Evolutionary conservation across 1,140 invertebrate species (phyloP), one percentile per base, ranked within the genome.

Genomic region (Drosophila guanche): DNA sequence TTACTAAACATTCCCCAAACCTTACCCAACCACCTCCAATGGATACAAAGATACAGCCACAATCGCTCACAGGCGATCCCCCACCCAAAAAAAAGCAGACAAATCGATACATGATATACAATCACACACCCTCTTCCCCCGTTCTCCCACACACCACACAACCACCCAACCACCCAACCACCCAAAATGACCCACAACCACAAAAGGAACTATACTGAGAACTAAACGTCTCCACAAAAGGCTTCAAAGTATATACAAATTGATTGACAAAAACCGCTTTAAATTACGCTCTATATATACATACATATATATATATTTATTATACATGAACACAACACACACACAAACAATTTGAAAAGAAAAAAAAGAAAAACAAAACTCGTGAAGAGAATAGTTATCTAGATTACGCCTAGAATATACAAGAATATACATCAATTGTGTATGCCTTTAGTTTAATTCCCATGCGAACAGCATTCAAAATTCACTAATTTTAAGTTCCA

Each of bases 401-500:
- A 71, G 54, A 40, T 71, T 52, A 52, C 45, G 63, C 16, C 25
- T 54, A 72, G 42, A 71, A 60, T 51, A 61, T 59, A 51, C 40
- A 53, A 54, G 10, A 37, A 37, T 37, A 37, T 37, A 37, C 33
- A 37, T 37, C 4, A 37, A 37, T 37, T 37, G 33, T 37, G 33
- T 37, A 37, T 37, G 10, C 29, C 42, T 29, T 59, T 68, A 67
- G 29, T 53, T 65, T 53, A 67, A 65, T 23, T 67, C 60, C 63
- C 59, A n/a, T 40, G 63, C 59, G 12, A 67, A 68, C 8, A 12
- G 57, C 33, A 68, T 68, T 59, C 69, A 22, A 81, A 81, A 81
- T 81, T 81, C 43, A 65, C 61, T 81, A 81, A 78, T 73, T 83
- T 83, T 81, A 83, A 83, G 79, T 78, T 81, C 10, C 60, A 47